Base-by-base conservation (phyloP, 2,113 vertebrate species). In the Donacobius atricapilla region DNA sequence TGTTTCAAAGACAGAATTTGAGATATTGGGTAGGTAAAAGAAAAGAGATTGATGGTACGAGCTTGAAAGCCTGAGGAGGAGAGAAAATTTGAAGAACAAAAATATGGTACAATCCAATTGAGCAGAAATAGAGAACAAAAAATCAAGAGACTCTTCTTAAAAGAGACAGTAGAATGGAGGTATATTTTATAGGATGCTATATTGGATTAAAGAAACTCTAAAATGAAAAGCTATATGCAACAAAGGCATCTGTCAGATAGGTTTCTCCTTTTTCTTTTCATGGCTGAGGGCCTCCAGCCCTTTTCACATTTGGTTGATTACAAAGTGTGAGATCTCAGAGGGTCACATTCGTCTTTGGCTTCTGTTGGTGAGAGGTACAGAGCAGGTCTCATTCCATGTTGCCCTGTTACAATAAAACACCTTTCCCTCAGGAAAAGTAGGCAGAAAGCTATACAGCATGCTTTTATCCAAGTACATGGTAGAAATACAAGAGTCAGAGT, bases 41-140 rank as follows among this genome's bases (percentile, higher is more conserved):
- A 65, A 87, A 91, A 65, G 8, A 35, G 24, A 31, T 35, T 72
- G 30, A 50, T 77, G n/a, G 9, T 70, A 82, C 44, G 56, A 88
- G n/a, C 73, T 84, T 86, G 45, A 92, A 95, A 95, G 48, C 44
- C 89, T 76, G 66, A 87, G 63, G 28, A 87, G 23, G 17, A 81
- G 48, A 92, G 45, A 89, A 81, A 90, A 91, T 56, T 37, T 63
- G 72, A 88, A 66, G 63, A 73, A 44, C 68, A 89, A 81, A 80
- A 86, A 45, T 76, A 40, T n/a, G n/a, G 77, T 80, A 72, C 25
- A 83, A 63, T 81, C 33, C 7, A 3, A 68, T 6, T 87, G 72
- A 94, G 58, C 45, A 68, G 76, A 95, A 96, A 93, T 24, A 87
- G 63, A 89, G 72, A 88, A 88, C 27, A 93, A 93, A 93, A 91